A percentile compares a stretch with the other conserved stretches of the same genome.
Conservation (phyloP, 2,113 vertebrate genomes). For the pig (Sus scrofa) region T2T-Sscrofa CM000813.6:68980001-68980500, state of each 20-base stretch:
- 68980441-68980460: neutral
- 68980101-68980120: too few species aligned
- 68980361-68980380: neutral
- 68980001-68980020: too few species aligned
- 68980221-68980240: neutral
- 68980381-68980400: neutral
- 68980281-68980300: neutral
- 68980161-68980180: slow-evolving; percentile 9
- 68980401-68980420: slow-evolving; percentile 27
- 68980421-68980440: slow-evolving; percentile 39
- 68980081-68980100: too few species aligned
- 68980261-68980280: neutral
- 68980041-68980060: too few species aligned
- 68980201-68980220: neutral
- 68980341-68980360: neutral
- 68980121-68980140: neutral
- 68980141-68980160: neutral
- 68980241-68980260: neutral
- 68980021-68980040: too few species aligned
- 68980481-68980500: slow-evolving; percentile 70
- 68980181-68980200: neutral
- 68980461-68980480: slow-evolving; percentile 68
- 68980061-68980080: too few species aligned
- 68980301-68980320: too few species aligned
- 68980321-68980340: neutral